These are phyloP conservation scores for Aramus guarauna DNA, from an alignment of 2,113 vertebrate genomes.

Conservation along the genomic window DNA sequence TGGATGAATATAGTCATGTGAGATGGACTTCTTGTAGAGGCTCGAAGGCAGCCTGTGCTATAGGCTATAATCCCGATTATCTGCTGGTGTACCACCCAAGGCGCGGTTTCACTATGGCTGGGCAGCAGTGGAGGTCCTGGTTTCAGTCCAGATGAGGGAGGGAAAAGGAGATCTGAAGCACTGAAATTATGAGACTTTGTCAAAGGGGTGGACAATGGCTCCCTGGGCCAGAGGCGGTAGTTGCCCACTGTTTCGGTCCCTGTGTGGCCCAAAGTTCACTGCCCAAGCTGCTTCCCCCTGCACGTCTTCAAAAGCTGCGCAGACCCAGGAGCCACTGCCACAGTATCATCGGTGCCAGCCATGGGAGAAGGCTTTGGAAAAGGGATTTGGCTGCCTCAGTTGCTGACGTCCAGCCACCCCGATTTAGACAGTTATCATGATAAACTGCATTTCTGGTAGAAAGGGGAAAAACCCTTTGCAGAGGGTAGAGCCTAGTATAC, in stretches of 20 bases:
- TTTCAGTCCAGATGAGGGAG: neutral
- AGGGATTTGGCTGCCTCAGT: neutral
- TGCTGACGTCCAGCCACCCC: neutral
- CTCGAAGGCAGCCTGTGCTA: neutral
- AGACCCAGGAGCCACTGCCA: neutral
- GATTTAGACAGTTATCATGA: neutral
- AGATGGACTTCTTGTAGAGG: neutral
- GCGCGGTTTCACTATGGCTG: neutral
- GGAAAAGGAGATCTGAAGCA: neutral
- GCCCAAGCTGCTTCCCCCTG: neutral
- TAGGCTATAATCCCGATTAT: neutral
- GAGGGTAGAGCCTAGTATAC: neutral
- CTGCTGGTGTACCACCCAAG: neutral
- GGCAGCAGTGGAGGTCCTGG: neutral
- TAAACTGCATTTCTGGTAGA: neutral
- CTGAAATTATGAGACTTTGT: neutral
- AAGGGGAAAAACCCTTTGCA: neutral
- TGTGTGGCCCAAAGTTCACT: neutral
- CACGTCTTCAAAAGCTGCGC: neutral
- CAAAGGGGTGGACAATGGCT: neutral
- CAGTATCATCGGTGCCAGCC: rapidly evolving
- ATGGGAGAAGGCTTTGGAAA: neutral
- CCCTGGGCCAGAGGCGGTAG: neutral
- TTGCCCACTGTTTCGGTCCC: rapidly evolving
- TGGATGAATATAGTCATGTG: neutral